These are phyloP conservation scores for Stenopsyche tienmushanensis DNA, from an alignment of 1,140 invertebrate species.

Conservation along the genomic window DNA sequence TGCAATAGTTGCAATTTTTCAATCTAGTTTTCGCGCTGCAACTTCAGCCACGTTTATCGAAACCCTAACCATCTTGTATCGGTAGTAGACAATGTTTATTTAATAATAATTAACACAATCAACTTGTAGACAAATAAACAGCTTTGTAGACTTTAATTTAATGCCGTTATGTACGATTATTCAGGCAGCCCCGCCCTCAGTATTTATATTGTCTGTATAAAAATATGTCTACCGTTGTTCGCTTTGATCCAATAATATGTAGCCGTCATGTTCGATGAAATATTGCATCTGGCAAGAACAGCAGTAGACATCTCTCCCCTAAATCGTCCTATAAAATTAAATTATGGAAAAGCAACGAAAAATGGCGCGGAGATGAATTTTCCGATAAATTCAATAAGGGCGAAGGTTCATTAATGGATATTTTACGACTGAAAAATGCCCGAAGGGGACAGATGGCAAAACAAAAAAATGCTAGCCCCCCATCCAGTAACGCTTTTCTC, in stretches of 20 bases:
- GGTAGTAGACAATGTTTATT: too few relatives aligned
- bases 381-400: constrained; percentile 29
- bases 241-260: not conserved
- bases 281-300: not conserved
- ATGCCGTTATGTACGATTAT: too few relatives aligned
- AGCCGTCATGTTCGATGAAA: not conserved
- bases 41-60: too few relatives aligned
- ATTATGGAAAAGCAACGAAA: constrained; percentile 19
- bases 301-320: not conserved
- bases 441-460: not conserved
- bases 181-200: too few relatives aligned
- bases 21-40: too few relatives aligned
- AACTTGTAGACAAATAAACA: too few relatives aligned
- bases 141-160: too few relatives aligned
- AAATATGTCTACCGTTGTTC: not conserved
- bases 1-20: too few relatives aligned
- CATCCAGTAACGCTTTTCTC: constrained; percentile 4
- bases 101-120: too few relatives aligned
- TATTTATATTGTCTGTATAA: not conserved
- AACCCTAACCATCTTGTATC: too few relatives aligned
- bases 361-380: constrained; percentile 9
- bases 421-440: constrained; percentile 17
- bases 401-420: constrained; percentile 32
- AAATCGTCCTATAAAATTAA: constrained; percentile 17
- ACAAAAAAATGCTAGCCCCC: not conserved